Base-by-base conservation (phyloP, 2,797 vertebrate genomes). In the Tokudaia tokunoshimensis region DNA sequence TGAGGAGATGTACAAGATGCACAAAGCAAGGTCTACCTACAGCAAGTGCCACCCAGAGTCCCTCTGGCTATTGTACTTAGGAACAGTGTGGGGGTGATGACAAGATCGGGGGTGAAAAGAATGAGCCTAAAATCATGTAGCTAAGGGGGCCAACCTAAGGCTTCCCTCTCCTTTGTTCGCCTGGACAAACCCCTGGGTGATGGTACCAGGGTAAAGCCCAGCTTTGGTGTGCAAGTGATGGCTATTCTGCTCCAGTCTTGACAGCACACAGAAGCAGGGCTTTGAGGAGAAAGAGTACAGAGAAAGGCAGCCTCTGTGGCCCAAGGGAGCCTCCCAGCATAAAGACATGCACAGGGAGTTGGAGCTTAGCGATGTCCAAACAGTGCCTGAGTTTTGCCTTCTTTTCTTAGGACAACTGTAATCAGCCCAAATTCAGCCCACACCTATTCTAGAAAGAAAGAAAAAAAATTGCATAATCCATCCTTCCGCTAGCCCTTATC, bases 321-420 rank as follows among this genome's bases (percentile, higher is more conserved):
- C 44, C 11, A 24, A 19, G 17, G 74, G n/a, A 59, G 34, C 57
- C 34, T 31, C 55, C 75, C n/a, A 22, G 59, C 41, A 52, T 31
- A 76, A 44, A 55, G 90, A 86, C 85, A 41, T 17, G 80, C 55
- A 8, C 41, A 34, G 59, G 86, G 31, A 85, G 10, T 34, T 14
- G 37, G n/a, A 50, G 6, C 24, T 0, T 17, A 57, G 22, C 41
- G 7, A 87, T 22, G 24, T 2, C 65, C 31, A 90, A 72, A 31
- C 14, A 55, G 44, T 78, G 13, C 7, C 52, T 4, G 20, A 93
- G 61, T 84, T 96, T 87, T 31, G 37, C 52, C 41, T 74, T 59
- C 31, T 89, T 95, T 92, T 81, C 63, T 94, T 44, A 90, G 19
- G 41, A 55, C 75, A 95, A 61, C 85, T 14, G 10, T n/a, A 41